phyloP scores from a whole-genome alignment of 2,888 invertebrate species.

The Drosophila infuscata region DNA sequence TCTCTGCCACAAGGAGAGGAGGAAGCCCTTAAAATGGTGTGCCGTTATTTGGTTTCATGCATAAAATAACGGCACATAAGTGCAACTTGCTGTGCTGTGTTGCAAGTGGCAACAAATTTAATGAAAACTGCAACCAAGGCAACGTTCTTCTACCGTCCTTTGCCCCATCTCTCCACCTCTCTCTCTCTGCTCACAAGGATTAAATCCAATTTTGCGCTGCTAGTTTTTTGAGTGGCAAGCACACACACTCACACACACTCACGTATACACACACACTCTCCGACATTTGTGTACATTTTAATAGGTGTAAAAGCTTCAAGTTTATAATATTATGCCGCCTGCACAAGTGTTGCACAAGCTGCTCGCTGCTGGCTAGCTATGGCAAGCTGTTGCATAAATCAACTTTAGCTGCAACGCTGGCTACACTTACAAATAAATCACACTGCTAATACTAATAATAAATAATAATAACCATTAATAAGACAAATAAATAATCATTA shows the following conservation, averaged over 20 bases:
- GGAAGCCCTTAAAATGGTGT: conserved; percentile 59
- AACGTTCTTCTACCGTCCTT: conserved; percentile 5
- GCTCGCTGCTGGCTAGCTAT: background rate
- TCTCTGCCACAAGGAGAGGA: conserved; percentile 3
- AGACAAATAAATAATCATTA: background rate
- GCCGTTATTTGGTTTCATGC: conserved; percentile 77
- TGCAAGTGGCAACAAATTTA: conserved; percentile 57
- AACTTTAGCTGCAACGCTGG: conserved; percentile 51
- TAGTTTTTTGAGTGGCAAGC: conserved; percentile 68
- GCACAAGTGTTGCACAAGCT: conserved; percentile 41
- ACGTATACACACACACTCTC: conserved; percentile 15
- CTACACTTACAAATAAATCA: background rate
- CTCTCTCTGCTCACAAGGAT: conserved; percentile 32
- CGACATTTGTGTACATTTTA: conserved; percentile 60
- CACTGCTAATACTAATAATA: background rate
- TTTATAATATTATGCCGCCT: conserved; percentile 71
- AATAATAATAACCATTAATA: background rate
- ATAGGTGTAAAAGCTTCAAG: conserved; percentile 71
- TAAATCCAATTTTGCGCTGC: conserved; percentile 73
- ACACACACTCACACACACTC: conserved; percentile 22
- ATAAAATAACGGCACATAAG: conserved; percentile 74
- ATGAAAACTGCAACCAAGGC: conserved; percentile 63
- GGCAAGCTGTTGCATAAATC: conserved; percentile 77
- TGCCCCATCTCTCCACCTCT: background rate
- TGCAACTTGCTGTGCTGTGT: conserved; percentile 51